phyloP scores from a whole-genome alignment of 2,888 invertebrate genomes.

The Nomada fabriciana region DNA sequence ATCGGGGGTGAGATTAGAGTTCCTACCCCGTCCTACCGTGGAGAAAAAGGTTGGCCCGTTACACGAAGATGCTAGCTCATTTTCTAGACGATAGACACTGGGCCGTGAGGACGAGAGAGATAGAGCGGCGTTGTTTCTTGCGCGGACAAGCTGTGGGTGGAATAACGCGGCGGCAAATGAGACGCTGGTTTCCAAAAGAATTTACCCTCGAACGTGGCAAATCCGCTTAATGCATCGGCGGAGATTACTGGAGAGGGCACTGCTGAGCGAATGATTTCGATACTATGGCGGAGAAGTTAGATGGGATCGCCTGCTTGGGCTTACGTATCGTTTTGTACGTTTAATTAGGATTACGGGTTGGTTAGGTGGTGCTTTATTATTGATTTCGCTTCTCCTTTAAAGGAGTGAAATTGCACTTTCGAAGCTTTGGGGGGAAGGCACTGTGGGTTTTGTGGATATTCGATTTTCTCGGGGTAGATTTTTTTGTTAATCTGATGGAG shows the following conservation, averaged over 20 bases:
- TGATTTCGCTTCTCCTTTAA: neutral
- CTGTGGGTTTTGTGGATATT: no score
- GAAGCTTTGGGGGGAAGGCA: no score
- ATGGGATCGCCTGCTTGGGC: neutral
- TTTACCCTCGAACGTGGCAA: neutral
- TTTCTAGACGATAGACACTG: slow-evolving; percentile 39
- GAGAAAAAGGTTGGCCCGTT: neutral
- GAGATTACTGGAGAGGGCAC: neutral
- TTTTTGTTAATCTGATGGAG: no score
- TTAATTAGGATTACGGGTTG: neutral
- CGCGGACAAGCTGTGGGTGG: slow-evolving; percentile 4
- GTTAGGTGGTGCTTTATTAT: neutral
- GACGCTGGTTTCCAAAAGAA: neutral
- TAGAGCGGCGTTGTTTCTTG: neutral
- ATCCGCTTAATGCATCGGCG: neutral
- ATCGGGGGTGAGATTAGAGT: slow-evolving; percentile 11
- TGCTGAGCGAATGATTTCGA: neutral
- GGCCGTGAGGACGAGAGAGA: slow-evolving; percentile 23
- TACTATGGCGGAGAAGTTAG: neutral
- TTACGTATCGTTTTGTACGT: neutral
- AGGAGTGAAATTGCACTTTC: neutral
- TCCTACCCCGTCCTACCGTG: neutral
- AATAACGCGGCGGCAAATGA: slow-evolving; percentile 26
- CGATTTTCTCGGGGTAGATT: no score
- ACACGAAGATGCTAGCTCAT: slow-evolving; percentile 26